phyloP scores from a whole-genome alignment of 2,888 invertebrate species.

The Xestia sexstrigata region DNA sequence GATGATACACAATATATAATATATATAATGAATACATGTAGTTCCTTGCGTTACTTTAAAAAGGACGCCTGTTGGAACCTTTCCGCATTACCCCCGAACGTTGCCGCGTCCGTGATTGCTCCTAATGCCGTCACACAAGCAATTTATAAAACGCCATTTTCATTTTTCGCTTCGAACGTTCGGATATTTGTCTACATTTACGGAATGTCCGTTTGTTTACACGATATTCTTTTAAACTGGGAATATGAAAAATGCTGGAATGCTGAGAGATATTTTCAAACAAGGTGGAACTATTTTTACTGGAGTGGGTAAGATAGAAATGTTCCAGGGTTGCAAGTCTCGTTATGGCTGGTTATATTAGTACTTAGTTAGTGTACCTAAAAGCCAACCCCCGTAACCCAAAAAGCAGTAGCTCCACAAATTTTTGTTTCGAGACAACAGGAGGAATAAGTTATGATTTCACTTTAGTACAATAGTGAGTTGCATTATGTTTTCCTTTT shows the following conservation, averaged over 20 bases:
- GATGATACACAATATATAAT: too few relatives aligned
- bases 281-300: background rate
- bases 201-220: conserved; percentile 16
- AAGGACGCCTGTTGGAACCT: conserved; percentile 14
- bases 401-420: background rate
- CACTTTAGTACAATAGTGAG: background rate
- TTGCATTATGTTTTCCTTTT: too few relatives aligned
- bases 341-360: background rate
- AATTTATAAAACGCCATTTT: conserved; percentile 70
- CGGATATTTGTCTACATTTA: conserved; percentile 31
- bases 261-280: background rate
- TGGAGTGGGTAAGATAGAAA: background rate
- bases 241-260: background rate
- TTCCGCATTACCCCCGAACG: conserved; percentile 31
- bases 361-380: too few relatives aligned
- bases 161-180: conserved; percentile 46
- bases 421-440: background rate
- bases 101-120: conserved; percentile 60
- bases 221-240: background rate
- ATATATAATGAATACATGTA: too few relatives aligned
- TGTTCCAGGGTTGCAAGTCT: background rate
- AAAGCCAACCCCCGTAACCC: background rate
- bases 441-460: background rate
- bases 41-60: background rate
- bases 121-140: too few relatives aligned